Conservation (phyloP, 1,140 invertebrate genomes). For the Daktulosphaira vitifoliae region DNA sequence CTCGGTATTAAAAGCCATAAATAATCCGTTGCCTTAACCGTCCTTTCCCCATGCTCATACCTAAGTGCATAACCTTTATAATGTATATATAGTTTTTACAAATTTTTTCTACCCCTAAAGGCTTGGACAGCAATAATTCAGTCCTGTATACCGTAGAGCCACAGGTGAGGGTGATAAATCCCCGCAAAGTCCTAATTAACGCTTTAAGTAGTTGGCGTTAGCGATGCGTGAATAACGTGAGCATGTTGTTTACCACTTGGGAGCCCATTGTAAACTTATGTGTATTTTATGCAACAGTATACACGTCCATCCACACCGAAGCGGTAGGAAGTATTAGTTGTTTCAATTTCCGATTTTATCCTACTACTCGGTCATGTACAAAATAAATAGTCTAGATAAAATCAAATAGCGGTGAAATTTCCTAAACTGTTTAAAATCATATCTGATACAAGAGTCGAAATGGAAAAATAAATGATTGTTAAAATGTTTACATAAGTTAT, state of each 20-base stretch:
- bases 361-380: too few species aligned
- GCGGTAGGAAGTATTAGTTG: too few species aligned
- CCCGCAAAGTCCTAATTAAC: conserved; percentile 23
- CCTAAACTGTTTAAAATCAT: too few species aligned
- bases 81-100: conserved; percentile 2
- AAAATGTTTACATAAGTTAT: too few species aligned
- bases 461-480: too few species aligned
- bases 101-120: conserved; percentile 7
- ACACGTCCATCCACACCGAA: too few species aligned
- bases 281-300: too few species aligned
- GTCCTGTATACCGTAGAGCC: neutral
- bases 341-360: too few species aligned
- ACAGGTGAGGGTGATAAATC: conserved; percentile 28
- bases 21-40: conserved; percentile 21
- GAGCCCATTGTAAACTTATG: too few species aligned
- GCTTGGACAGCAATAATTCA: conserved; percentile 6
- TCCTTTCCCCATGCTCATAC: neutral
- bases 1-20: conserved; percentile 30
- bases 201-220: conserved; percentile 12
- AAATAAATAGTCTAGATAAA: too few species aligned
- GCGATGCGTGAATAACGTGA: conserved; percentile 3
- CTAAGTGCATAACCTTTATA: conserved; percentile 4
- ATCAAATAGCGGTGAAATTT: too few species aligned
- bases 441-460: too few species aligned
- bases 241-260: neutral